These are phyloP conservation scores for Notoglanidium macrostoma DNA, from an alignment of 2,797 vertebrate genomes.

Conservation along the genomic window DNA sequence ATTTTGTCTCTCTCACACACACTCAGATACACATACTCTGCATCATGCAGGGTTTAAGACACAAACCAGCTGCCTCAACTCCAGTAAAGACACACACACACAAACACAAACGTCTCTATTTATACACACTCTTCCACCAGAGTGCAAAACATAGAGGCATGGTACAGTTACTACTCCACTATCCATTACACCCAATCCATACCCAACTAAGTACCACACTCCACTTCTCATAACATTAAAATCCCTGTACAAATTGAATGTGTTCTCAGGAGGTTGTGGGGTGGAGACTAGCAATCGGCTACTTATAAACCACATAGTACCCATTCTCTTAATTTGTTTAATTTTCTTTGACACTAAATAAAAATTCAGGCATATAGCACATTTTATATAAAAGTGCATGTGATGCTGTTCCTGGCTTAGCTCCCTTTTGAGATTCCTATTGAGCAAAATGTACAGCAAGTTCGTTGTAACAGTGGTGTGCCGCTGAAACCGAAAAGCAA, in stretches of 20 bases:
- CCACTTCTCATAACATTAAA: not conserved
- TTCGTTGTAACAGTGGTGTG: not conserved
- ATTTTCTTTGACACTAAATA: not conserved
- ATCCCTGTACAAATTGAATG: not conserved
- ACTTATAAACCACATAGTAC: not conserved
- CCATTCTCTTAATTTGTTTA: not conserved
- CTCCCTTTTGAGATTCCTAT: not conserved
- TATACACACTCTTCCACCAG: not conserved
- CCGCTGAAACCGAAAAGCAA: not conserved
- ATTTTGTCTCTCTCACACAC: not conserved
- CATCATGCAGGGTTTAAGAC: not conserved
- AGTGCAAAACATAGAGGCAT: not conserved
- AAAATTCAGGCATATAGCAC: not conserved
- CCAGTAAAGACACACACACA: not conserved
- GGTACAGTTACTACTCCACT: not conserved
- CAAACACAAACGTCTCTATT: not conserved
- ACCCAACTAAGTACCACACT: not conserved
- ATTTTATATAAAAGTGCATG: not conserved
- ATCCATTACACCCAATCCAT: not conserved
- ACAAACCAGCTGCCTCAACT: not conserved
- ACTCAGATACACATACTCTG: not conserved
- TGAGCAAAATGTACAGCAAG: not conserved
- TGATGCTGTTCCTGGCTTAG: not conserved
- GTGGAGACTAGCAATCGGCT: not conserved
- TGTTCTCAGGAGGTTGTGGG: not conserved